These are phyloP conservation scores for Hemicrepidius hirtus DNA, from an alignment of 2,888 invertebrate species.

Conservation along the genomic window DNA sequence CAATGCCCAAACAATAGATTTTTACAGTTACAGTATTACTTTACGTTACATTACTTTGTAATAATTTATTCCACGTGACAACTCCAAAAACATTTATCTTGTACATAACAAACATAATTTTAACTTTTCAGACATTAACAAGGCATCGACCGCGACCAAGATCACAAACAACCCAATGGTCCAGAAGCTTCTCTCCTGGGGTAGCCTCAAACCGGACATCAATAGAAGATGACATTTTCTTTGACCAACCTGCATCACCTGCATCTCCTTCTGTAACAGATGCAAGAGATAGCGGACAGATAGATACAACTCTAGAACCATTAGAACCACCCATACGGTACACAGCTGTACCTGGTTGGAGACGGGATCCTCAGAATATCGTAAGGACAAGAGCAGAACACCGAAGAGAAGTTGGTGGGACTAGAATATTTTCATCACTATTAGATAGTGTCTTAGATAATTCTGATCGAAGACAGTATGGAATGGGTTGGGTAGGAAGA, in stretches of 20 bases:
- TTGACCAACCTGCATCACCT: slow-evolving; percentile 62
- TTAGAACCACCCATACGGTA: slow-evolving; percentile 64
- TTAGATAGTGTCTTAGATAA: slow-evolving; percentile 93
- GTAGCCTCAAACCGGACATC: slow-evolving; percentile 47
- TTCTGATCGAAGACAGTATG: slow-evolving; percentile 89
- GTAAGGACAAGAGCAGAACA: slow-evolving; percentile 70
- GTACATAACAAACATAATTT: not conserved
- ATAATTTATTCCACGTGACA: not conserved
- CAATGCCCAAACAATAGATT: no score
- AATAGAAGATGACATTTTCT: slow-evolving; percentile 47
- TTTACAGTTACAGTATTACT: slow-evolving; percentile 3
- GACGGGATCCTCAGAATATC: slow-evolving; percentile 73
- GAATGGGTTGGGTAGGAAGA: slow-evolving; percentile 87
- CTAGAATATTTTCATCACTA: slow-evolving; percentile 84
- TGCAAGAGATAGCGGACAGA: slow-evolving; percentile 61
- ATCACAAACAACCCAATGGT: slow-evolving; percentile 79
- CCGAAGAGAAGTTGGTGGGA: slow-evolving; percentile 75
- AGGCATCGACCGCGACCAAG: slow-evolving; percentile 77
- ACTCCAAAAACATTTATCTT: not conserved
- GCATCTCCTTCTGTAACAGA: slow-evolving; percentile 71
- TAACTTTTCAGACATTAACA: slow-evolving; percentile 74
- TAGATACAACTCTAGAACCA: slow-evolving; percentile 69
- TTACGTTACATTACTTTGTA: not conserved
- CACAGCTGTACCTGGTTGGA: slow-evolving; percentile 70
- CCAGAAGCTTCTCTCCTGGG: slow-evolving; percentile 81